Evolutionary conservation across 2,113 vertebrate species (phyloP).

Genomic region (Lepus americanus): DNA sequence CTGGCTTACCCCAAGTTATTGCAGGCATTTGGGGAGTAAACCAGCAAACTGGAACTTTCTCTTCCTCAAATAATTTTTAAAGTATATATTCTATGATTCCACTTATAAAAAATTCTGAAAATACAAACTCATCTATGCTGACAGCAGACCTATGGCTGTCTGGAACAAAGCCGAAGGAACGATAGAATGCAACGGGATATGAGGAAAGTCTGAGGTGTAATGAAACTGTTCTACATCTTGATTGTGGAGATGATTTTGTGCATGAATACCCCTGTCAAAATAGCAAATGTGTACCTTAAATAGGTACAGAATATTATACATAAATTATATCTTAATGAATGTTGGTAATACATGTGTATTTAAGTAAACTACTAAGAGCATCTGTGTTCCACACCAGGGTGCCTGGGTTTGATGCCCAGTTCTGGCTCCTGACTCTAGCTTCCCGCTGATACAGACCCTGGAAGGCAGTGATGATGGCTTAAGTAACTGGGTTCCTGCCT

Average conservation of each 20-base stretch:
- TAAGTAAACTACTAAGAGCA: not conserved
- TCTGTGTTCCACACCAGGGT: not conserved
- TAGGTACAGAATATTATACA: too few relatives aligned
- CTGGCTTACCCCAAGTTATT: too few relatives aligned
- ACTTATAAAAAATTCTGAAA: constrained; percentile 27
- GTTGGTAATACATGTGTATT: not conserved
- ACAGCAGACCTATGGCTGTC: not conserved
- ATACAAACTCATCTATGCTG: not conserved
- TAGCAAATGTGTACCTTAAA: not conserved
- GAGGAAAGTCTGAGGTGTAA: not conserved
- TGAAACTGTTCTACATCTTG: not conserved
- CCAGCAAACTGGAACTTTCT: too few relatives aligned
- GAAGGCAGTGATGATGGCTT: too few relatives aligned
- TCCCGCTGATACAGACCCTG: too few relatives aligned
- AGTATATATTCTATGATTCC: not conserved
- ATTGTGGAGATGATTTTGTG: not conserved
- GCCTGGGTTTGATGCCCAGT: not conserved
- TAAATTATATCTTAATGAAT: not conserved
- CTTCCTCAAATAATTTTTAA: not conserved
- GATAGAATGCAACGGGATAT: not conserved
- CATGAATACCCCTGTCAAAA: not conserved
- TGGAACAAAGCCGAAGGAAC: not conserved
- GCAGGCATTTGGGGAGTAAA: too few relatives aligned
- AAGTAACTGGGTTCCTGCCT: too few relatives aligned
- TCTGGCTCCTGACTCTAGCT: too few relatives aligned